Base-by-base conservation (phyloP, 2,888 invertebrate genomes). In the Lithosia quadra region DNA sequence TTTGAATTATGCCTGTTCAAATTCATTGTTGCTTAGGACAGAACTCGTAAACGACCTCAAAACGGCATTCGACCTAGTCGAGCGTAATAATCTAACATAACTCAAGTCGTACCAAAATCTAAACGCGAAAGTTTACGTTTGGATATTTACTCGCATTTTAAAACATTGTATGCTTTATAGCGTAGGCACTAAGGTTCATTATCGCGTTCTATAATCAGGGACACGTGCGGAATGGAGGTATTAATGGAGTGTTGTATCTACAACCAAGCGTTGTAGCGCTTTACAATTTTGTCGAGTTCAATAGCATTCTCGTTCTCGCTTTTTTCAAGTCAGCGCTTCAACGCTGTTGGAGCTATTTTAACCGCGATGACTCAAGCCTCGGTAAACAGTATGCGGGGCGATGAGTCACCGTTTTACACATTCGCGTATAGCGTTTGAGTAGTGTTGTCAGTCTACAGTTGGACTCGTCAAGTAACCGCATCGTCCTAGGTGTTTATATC, bases 401-500 rank as follows among this genome's bases (percentile, higher is more conserved):
- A 94, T 95, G 95, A 95, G 94, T 94, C 95, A 95, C 95, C 94
- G 91, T 93, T 95, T 94, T 94, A 95, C 95, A 95, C 95, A 95
- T 94, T 95, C 94, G 95, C 94, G 95, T 94, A 92, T 91, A 94
- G 94, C 93, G 92, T 94, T 95, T 91, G 93, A 94, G 92, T 92
- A 86, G 91, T 94, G 93, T 94, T 94, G 95, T 95, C 94, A 95
- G 95, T 95, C 92, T 93, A 92, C 90, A 88, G 91, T 94, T 90
- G 92, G 92, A 91, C 92, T 93, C 90, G 91, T 91, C 89, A 91
- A 93, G 93, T 86, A 91, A 91, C 88, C 88, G 85, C 88, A 87
- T 88, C 83, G 86, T 91, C 89, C 90, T 90, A 90, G 90, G 91
- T 90, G 93, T 93, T 91, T 88, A 92, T 90, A 92, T 86, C 88